Conservation (phyloP, 1,140 invertebrate genomes). For the Drosophila bocki region DNA sequence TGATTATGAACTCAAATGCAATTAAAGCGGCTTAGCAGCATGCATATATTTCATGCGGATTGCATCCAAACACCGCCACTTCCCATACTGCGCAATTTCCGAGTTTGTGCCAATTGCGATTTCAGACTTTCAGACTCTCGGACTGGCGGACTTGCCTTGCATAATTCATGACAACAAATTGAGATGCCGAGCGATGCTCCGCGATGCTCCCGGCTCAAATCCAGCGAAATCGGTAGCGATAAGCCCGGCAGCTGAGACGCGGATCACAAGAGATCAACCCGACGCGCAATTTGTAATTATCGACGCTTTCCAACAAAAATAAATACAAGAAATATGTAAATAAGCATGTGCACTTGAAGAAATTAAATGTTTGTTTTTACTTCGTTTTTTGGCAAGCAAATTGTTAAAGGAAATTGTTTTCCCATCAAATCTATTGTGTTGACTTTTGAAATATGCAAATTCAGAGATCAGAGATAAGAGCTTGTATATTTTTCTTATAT, state of each 20-base stretch:
- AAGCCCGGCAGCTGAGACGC: conserved; percentile 41
- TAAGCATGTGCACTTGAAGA: conserved; percentile 8
- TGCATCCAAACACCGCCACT: conserved; percentile 6
- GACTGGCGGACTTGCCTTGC: conserved; percentile 46
- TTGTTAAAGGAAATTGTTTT: not conserved
- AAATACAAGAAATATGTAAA: conserved; percentile 28
- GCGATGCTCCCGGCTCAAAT: conserved; percentile 8
- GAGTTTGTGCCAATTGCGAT: conserved; percentile 59
- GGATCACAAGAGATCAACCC: conserved; percentile 53
- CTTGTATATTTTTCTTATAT: too few species aligned
- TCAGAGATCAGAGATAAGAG: too few species aligned
- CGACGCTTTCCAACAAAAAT: conserved; percentile 36
- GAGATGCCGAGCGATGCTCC: conserved; percentile 35
- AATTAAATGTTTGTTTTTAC: not conserved
- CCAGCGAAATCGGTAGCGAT: conserved; percentile 40
- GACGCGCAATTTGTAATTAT: conserved; percentile 71
- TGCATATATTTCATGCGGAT: conserved; percentile 12
- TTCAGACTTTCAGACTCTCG: conserved; percentile 20
- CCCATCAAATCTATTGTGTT: not conserved
- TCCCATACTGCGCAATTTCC: conserved; percentile 41
- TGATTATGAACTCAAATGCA: conserved; percentile 28
- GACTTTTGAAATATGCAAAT: not conserved
- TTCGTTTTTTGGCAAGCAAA: too few species aligned
- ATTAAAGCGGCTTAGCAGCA: conserved; percentile 18
- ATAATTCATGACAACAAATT: conserved; percentile 74